These are phyloP conservation scores for Macaria liturata DNA, from an alignment of 2,888 invertebrate genomes.

Conservation along the genomic window DNA sequence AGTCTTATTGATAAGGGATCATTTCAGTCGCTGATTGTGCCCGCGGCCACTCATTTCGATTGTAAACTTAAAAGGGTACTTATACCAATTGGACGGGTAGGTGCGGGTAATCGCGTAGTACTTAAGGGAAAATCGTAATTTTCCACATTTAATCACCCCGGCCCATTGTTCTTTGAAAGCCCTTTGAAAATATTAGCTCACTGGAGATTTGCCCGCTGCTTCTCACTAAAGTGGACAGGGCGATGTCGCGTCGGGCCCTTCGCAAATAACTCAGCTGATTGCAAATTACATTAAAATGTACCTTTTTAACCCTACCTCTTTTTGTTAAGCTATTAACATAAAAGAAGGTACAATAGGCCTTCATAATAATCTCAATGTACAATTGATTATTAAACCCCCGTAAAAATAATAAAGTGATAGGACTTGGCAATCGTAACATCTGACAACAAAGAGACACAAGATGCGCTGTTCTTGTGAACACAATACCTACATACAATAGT, in stretches of 20 bases:
- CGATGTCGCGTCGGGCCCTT: slow-evolving; percentile 43
- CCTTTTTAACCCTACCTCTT: slow-evolving; percentile 41
- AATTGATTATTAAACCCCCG: slow-evolving; percentile 5
- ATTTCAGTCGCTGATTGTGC: not conserved
- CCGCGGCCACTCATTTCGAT: slow-evolving; percentile 6
- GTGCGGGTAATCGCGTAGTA: slow-evolving; percentile 36
- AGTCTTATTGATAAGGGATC: slow-evolving; percentile 2
- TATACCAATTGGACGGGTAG: slow-evolving; percentile 28
- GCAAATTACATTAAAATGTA: slow-evolving; percentile 54
- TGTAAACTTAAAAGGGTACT: slow-evolving; percentile 14
- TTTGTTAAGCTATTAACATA: slow-evolving; percentile 37
- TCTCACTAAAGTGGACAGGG: slow-evolving; percentile 42
- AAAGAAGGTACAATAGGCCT: slow-evolving; percentile 33
- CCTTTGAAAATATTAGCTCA: slow-evolving; percentile 51
- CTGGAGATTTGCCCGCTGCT: slow-evolving; percentile 43
- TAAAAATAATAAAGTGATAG: slow-evolving; percentile 14
- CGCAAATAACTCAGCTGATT: slow-evolving; percentile 47
- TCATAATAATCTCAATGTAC: slow-evolving; percentile 16
- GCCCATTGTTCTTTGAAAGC: slow-evolving; percentile 49
- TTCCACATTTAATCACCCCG: slow-evolving; percentile 40
- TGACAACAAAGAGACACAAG: slow-evolving; percentile 30
- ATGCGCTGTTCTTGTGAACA: slow-evolving; percentile 31
- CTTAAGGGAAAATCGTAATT: slow-evolving; percentile 33
- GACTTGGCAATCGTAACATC: slow-evolving; percentile 19
- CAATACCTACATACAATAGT: slow-evolving; percentile 39